phyloP scores from a whole-genome alignment of 2,113 vertebrate species.

The Diadophis punctatus region DNA sequence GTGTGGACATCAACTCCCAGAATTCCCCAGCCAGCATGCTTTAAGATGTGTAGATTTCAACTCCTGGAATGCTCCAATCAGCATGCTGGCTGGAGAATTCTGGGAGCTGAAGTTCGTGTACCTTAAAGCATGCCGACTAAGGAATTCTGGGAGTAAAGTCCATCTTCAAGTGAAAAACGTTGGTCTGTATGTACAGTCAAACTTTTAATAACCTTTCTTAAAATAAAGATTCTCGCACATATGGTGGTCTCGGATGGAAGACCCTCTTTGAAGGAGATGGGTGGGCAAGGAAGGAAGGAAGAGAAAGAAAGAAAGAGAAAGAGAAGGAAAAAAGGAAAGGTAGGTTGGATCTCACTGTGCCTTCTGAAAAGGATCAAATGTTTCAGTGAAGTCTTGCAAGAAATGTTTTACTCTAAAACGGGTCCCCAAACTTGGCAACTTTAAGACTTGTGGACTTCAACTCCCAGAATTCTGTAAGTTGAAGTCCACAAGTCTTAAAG shows the following conservation, averaged over 20 bases:
- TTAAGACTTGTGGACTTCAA: too few species aligned
- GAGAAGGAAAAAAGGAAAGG: neutral
- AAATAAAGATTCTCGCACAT: neutral
- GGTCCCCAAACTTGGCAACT: too few species aligned
- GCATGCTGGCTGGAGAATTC: too few species aligned
- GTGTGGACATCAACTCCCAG: neutral
- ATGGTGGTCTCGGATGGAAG: neutral
- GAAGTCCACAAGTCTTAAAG: too few species aligned
- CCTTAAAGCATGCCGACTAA: neutral
- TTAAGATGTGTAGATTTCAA: neutral
- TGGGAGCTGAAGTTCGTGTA: too few species aligned
- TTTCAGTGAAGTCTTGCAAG: conserved; percentile 57
- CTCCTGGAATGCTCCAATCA: neutral
- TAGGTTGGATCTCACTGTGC: neutral
- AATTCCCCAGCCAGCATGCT: neutral
- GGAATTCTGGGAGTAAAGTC: neutral
- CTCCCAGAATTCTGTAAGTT: too few species aligned
- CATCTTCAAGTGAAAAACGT: neutral
- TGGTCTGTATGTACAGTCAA: conserved; percentile 5
- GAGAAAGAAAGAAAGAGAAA: too few species aligned
- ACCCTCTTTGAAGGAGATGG: neutral
- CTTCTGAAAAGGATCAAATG: conserved; percentile 17
- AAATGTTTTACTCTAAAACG: neutral
- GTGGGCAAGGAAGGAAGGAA: neutral
- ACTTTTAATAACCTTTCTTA: neutral